Evolutionary conservation across 2,797 vertebrate genomes (phyloP).

Genomic region (Capromys pilorides): DNA sequence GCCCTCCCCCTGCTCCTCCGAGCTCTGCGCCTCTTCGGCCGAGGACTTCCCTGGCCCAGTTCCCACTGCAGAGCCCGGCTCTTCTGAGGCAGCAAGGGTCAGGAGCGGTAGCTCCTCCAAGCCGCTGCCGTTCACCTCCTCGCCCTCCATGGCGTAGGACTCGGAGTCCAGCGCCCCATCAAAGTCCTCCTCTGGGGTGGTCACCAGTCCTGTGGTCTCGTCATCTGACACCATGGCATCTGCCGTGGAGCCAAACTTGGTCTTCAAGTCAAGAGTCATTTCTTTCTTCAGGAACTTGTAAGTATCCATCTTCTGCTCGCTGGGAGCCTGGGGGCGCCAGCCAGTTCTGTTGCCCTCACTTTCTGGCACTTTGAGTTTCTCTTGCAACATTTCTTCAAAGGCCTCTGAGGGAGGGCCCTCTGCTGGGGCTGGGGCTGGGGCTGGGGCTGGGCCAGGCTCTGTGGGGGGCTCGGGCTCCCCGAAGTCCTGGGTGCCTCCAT

Average conservation of each 20-base stretch:
- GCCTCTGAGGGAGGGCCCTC: slow-evolving; percentile 71
- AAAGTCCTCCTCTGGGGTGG: slow-evolving; percentile 86
- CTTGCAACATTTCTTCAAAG: slow-evolving; percentile 81
- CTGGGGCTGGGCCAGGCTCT: slow-evolving; percentile 21
- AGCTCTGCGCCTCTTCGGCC: slow-evolving; percentile 45
- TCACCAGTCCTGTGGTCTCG: slow-evolving; percentile 89
- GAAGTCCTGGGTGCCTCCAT: slow-evolving; percentile 59
- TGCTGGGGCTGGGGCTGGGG: too few species aligned
- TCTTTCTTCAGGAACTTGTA: slow-evolving; percentile 85
- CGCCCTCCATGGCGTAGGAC: slow-evolving; percentile 53
- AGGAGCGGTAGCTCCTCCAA: slow-evolving; percentile 84
- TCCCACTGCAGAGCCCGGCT: slow-evolving; percentile 2
- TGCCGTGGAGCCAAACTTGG: slow-evolving; percentile 90
- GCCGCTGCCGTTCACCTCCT: slow-evolving; percentile 79
- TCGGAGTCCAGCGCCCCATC: slow-evolving; percentile 82
- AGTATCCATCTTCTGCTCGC: slow-evolving; percentile 80
- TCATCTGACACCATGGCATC: slow-evolving; percentile 91
- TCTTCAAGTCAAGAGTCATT: slow-evolving; percentile 88
- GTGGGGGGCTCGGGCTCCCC: slow-evolving; percentile 41
- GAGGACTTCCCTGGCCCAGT: slow-evolving; percentile 52
- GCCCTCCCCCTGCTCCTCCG: background rate
- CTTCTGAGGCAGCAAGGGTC: slow-evolving; percentile 82
- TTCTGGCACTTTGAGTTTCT: slow-evolving; percentile 84
- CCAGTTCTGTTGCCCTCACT: slow-evolving; percentile 86
- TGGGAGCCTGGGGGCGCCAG: slow-evolving; percentile 78